Evolutionary conservation across 2,797 vertebrate species (phyloP), one percentile per base, ranked within the genome.

Genomic region (Ptychobarbus kaznakovi): DNA sequence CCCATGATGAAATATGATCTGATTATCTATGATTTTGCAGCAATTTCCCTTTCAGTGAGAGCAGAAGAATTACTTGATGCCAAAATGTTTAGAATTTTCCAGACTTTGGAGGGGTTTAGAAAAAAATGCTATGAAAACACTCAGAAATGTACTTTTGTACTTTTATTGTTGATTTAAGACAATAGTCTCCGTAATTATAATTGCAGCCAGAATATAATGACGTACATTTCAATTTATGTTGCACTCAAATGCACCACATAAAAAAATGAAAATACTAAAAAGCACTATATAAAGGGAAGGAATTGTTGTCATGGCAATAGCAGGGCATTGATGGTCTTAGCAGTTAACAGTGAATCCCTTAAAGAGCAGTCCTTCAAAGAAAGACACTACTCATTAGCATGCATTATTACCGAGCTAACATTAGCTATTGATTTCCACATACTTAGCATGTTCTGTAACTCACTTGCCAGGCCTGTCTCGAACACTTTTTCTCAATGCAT

Each of bases 321-420:
- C 68, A 58, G 49, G 11, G 56, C 42, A 28, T 3, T 76, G 75
- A 78, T 35, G 16, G 49, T 56, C 49, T 68, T 84, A 70, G 65
- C 83, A 84, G 70, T 79, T 85, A 84, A 66, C 40, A 63, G 75
- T 63, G 66, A 53, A 79, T 80, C 28, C 5, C 12, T 72, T 63
- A 72, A 85, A 72, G 65, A 66, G 65, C 65, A 79, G 66, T 72
- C 18, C 46, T 76, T 84, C 16, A 84, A 74, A 66, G 61, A 42
- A 49, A 83, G 61, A 42, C 72, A 76, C 6, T 58, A 35, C 75
- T 80, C 66, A 80, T 85, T 85, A 80, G 65, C 66, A 79, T 80
- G 49, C 83, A 79, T 85, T 85, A 80, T 79, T 85, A 85, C 66
- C 5, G 7, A 70, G 74, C 46, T 78, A 79, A 72, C 53, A 18